Evolutionary conservation across 2,797 vertebrate genomes (phyloP).

Genomic region (Myiothlypis chrysogaster): DNA sequence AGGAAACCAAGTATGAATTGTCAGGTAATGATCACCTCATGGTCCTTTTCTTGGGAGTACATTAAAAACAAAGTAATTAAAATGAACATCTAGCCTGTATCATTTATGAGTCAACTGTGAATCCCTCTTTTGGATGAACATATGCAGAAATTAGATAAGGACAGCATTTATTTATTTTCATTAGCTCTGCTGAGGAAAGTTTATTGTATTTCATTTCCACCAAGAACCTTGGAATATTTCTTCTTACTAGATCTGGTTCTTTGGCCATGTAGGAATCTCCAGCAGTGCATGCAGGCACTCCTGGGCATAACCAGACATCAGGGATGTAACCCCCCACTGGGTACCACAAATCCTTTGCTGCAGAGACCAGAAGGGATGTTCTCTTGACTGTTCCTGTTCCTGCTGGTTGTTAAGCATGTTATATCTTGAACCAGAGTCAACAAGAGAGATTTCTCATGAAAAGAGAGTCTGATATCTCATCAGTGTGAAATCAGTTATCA

Average conservation of each 20-base stretch:
- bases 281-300: neutral
- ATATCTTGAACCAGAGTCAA: neutral
- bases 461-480: neutral
- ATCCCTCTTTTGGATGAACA: neutral
- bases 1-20: neutral
- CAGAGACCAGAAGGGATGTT: neutral
- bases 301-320: neutral
- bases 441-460: neutral
- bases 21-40: neutral
- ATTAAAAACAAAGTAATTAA: neutral
- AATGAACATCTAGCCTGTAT: neutral
- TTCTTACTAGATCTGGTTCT: neutral
- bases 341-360: neutral
- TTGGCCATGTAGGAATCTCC: neutral
- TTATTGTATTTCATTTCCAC: neutral
- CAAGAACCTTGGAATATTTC: neutral
- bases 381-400: neutral
- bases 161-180: neutral
- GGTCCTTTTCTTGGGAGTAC: neutral
- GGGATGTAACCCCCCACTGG: neutral
- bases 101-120: neutral
- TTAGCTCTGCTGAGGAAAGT: neutral
- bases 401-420: neutral
- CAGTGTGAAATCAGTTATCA: neutral
- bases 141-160: neutral